Conservation (phyloP, 2,113 vertebrate genomes). For the Mystacornis crossleyi region DNA sequence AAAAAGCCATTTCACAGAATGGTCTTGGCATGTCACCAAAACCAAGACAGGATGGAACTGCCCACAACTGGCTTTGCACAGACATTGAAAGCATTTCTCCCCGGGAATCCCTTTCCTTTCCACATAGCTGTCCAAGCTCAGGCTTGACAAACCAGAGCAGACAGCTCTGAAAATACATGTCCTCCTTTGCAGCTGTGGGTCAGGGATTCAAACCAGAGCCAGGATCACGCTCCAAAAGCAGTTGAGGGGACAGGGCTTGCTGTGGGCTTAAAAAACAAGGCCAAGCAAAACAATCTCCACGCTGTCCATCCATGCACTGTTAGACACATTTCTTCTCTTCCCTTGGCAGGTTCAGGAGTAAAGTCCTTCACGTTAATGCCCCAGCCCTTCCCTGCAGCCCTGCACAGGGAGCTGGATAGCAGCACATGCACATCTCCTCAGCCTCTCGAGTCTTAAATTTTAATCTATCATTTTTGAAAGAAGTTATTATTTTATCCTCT, state of each 20-base stretch:
- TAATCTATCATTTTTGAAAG: not conserved
- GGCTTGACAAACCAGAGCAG: slow-evolving; percentile 37
- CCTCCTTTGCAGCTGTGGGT: not conserved
- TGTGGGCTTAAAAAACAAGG: not conserved
- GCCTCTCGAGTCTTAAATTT: not conserved
- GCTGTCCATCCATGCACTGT: not conserved
- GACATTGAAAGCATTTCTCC: not conserved
- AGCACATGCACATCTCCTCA: not conserved
- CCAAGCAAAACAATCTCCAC: not conserved
- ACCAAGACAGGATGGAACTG: not conserved
- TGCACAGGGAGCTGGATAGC: not conserved
- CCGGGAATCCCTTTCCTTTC: slow-evolving; percentile 9
- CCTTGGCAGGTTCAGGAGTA: not conserved
- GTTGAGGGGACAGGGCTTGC: not conserved
- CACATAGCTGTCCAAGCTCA: not conserved
- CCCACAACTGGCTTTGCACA: not conserved
- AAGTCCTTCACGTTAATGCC: not conserved
- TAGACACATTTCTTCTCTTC: not conserved
- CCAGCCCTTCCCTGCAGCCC: not conserved
- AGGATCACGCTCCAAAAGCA: not conserved
- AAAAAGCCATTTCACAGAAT: not conserved
- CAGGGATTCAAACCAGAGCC: not conserved
- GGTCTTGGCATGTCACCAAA: not conserved
- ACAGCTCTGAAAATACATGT: slow-evolving; percentile 27
- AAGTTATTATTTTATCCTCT: not conserved